A percentile compares a stretch with the other conserved stretches of the same genome.
phyloP scores from a whole-genome alignment of 2,797 vertebrate species.

The Poecilia wingei region DNA sequence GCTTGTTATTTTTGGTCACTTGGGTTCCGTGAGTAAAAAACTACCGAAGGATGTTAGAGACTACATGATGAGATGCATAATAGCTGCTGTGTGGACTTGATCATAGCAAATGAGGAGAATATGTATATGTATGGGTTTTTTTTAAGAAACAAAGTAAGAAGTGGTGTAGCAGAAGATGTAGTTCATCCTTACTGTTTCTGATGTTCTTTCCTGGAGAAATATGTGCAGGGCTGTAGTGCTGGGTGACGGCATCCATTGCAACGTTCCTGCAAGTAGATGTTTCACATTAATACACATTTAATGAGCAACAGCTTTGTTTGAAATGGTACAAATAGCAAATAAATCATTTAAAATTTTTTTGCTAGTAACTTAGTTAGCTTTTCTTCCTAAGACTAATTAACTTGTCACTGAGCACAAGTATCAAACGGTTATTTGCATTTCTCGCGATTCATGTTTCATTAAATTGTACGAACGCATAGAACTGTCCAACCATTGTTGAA shows the following conservation, averaged over 20 bases:
- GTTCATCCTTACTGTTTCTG: conserved; percentile 24
- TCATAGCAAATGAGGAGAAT: conserved; percentile 53
- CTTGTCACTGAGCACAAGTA: background rate
- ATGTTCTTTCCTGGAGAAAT: conserved; percentile 2
- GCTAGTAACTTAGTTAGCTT: background rate
- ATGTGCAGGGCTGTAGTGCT: background rate
- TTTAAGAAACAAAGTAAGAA: conserved; percentile 45
- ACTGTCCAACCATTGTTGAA: background rate
- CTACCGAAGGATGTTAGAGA: conserved; percentile 70
- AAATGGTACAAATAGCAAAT: background rate
- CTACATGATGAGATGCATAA: conserved; percentile 56
- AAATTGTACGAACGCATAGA: background rate
- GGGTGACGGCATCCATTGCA: background rate
- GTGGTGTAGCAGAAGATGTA: conserved; percentile 26
- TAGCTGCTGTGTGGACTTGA: conserved; percentile 41
- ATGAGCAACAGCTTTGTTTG: background rate
- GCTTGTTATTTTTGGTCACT: conserved; percentile 71
- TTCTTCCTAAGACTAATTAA: background rate
- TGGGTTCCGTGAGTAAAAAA: conserved; percentile 46
- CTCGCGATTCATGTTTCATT: background rate
- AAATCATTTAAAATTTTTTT: background rate
- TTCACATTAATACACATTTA: background rate
- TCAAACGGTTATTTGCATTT: background rate
- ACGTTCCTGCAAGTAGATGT: background rate
- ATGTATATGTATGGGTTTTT: conserved; percentile 16